Evolutionary conservation across 2,888 invertebrate species (phyloP).

Genomic region (Lepetodrilus schrolli): DNA sequence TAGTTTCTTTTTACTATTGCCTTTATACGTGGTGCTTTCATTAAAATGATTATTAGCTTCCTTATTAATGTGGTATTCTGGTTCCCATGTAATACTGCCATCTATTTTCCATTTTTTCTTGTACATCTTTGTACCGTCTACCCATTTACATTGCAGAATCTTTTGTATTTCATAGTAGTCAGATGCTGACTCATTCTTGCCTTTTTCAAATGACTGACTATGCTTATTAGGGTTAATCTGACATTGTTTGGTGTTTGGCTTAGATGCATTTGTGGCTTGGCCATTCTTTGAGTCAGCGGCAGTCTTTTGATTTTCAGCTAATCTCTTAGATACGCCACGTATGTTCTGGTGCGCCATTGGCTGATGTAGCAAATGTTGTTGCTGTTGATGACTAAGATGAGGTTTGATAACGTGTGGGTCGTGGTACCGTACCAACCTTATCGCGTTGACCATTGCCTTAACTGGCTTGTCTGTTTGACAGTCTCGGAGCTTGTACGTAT

Average conservation of each 20-base stretch:
- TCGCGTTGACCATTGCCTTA: slow-evolving; percentile 35
- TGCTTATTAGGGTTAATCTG: too few relatives aligned
- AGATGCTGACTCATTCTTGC: neutral
- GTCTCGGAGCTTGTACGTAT: slow-evolving; percentile 33
- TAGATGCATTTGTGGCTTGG: too few relatives aligned
- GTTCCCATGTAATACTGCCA: neutral
- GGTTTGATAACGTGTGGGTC: neutral
- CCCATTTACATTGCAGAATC: neutral
- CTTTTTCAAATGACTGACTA: neutral
- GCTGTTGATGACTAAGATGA: neutral
- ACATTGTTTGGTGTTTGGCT: too few relatives aligned
- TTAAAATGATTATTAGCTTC: neutral
- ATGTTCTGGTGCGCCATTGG: too few relatives aligned
- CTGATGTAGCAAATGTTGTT: neutral
- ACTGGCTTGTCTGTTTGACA: slow-evolving; percentile 21
- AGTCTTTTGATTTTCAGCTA: too few relatives aligned
- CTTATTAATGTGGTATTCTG: neutral
- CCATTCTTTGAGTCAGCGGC: too few relatives aligned
- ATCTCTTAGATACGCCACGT: too few relatives aligned
- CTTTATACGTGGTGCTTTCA: too few relatives aligned
- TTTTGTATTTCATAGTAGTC: neutral
- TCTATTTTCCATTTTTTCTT: neutral
- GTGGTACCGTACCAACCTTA: slow-evolving; percentile 29
- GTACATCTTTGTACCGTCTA: neutral
- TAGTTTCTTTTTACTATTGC: too few relatives aligned